Base-by-base conservation (phyloP, 2,797 vertebrate species). In the Platalea minor region DNA sequence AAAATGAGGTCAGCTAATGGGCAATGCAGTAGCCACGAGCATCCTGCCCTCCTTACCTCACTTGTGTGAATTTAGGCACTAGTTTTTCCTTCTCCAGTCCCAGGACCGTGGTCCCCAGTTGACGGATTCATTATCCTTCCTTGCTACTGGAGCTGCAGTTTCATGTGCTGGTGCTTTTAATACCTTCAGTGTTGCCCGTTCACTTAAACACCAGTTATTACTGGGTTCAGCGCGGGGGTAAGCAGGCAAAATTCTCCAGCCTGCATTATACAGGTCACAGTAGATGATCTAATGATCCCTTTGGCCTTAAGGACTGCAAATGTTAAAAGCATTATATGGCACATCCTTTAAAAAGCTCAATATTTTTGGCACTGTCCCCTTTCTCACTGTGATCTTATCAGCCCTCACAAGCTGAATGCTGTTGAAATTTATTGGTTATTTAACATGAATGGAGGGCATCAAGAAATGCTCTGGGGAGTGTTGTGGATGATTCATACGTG, bases 321-420 rank as follows among this genome's bases (percentile, higher is more conserved):
- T 93, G 90, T 83, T 96, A 96, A 95, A 95, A 93, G 85, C 94
- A 96, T 96, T 95, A 94, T 64, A 56, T 93, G 88, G 94, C 89
- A 94, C 46, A 88, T 89, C 93, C 95, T 93, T 96, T 85, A 65
- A 87, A 96, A 77, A 77, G 88, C 78, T 96, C 68, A 48, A 9
- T 91, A 12, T 93, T 96, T 88, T 95, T 96, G 95, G 94, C 96
- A 83, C 88, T 89, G 94, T 96, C 95, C 90, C 68, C 84, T 92
- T 70, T 94, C 90, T 93, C 80, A 2, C 85, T 94, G 41, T 50
- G 96, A 95, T 96, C 94, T 96, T 97, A 96, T 94, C 94, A 95
- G 88, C 74, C 84, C 85, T 90, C 94, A 87, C 88, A 80, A 80
- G 64, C 90, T 77, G 92, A 91, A 28, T 0, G 3, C 43, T 26